phyloP scores from a whole-genome alignment of 2,888 invertebrate genomes.

The Pammene aurita region DNA sequence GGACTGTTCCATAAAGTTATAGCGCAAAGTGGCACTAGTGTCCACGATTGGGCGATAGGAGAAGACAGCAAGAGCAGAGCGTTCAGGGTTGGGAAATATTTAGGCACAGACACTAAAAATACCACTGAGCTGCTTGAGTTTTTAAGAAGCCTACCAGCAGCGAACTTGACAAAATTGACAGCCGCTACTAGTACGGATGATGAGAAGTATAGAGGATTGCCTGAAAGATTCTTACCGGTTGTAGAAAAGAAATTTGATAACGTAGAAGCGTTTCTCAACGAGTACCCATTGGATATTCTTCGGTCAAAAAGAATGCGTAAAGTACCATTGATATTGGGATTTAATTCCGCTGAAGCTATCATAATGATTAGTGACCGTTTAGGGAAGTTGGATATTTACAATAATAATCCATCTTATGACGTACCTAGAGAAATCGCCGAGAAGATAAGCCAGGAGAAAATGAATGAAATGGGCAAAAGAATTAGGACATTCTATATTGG shows the following conservation, averaged over 20 bases:
- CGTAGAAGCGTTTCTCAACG: conserved; percentile 44
- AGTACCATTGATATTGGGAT: conserved; percentile 46
- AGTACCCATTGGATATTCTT: conserved; percentile 39
- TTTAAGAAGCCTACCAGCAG: conserved; percentile 44
- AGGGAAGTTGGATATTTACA: conserved; percentile 41
- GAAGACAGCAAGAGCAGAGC: conserved; percentile 43
- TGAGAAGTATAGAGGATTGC: conserved; percentile 43
- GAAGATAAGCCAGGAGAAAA: conserved; percentile 42
- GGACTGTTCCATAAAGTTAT: conserved; percentile 53
- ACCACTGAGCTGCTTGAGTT: conserved; percentile 44
- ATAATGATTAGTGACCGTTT: conserved; percentile 27
- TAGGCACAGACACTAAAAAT: conserved; percentile 47
- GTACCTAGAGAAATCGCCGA: conserved; percentile 43
- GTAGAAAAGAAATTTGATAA: conserved; percentile 45
- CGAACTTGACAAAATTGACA: conserved; percentile 43
- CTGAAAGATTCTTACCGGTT: conserved; percentile 46
- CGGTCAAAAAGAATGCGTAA: conserved; percentile 34
- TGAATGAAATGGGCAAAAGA: conserved; percentile 46
- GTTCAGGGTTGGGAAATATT: conserved; percentile 44
- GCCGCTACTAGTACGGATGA: conserved; percentile 40
- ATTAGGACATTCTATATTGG: conserved; percentile 49
- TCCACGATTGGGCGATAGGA: conserved; percentile 45
- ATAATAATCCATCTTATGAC: conserved; percentile 39
- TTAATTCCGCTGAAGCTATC: conserved; percentile 46
- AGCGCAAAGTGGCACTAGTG: conserved; percentile 49